These are phyloP conservation scores for Conchocele bisecta DNA, from an alignment of 2,888 invertebrate genomes.

Conservation along the genomic window DNA sequence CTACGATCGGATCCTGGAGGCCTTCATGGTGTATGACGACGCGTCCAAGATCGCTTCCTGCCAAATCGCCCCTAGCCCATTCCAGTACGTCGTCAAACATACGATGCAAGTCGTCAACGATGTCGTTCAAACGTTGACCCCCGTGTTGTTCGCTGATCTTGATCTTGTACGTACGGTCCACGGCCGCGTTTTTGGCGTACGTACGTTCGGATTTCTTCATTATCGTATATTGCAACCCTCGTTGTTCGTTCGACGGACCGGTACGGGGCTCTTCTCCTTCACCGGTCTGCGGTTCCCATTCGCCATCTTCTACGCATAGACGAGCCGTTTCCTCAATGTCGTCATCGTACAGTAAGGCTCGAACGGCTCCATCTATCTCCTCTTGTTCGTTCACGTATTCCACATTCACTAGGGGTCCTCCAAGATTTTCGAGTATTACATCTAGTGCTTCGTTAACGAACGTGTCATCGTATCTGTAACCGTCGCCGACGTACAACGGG, in stretches of 20 bases:
- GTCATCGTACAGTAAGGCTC: too few relatives aligned
- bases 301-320: too few relatives aligned
- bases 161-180: background rate
- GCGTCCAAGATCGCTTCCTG: conserved; percentile 23
- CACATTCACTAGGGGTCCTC: too few relatives aligned
- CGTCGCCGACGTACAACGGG: too few relatives aligned
- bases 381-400: too few relatives aligned
- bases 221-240: background rate
- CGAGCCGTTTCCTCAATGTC: too few relatives aligned
- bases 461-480: too few relatives aligned
- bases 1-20: conserved; percentile 48
- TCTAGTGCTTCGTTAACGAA: too few relatives aligned
- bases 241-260: background rate
- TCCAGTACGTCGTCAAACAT: conserved; percentile 26
- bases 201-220: background rate
- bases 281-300: too few relatives aligned
- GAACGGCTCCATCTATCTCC: too few relatives aligned
- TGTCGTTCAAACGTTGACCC: background rate
- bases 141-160: background rate
- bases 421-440: too few relatives aligned
- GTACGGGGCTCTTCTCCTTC: conserved; percentile 4
- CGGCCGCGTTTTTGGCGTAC: background rate
- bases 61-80: conserved; percentile 17
- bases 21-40: conserved; percentile 32
- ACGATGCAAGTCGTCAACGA: background rate